Percentiles rank a stretch among this genome's conserved stretches.
Conservation (phyloP, 2,888 invertebrate genomes). For the Pantelozetes paolii region DNA sequence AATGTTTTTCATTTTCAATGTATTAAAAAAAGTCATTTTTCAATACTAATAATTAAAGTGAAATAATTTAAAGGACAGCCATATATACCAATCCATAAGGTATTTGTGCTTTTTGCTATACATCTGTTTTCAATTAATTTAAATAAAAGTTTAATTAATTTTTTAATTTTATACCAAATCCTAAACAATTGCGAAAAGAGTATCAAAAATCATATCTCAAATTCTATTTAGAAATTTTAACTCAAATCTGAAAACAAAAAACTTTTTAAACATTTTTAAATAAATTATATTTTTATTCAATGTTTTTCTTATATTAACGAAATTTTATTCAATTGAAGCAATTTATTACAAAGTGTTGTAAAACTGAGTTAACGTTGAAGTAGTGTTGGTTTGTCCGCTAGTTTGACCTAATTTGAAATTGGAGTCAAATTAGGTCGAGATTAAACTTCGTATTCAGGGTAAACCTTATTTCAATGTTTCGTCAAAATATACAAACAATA, state of each 20-base stretch:
- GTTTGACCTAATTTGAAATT: background rate
- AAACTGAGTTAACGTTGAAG: background rate
- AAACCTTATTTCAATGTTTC: too few relatives aligned
- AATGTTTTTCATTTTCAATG: too few relatives aligned
- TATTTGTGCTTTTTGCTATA: background rate
- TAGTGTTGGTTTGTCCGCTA: conserved; percentile 1
- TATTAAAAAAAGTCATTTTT: too few relatives aligned
- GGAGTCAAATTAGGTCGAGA: background rate
- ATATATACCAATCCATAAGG: background rate
- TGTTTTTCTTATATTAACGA: too few relatives aligned
- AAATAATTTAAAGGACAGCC: background rate
- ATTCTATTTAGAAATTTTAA: too few relatives aligned
- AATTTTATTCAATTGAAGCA: background rate
- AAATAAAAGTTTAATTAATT: background rate
- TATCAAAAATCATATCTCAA: too few relatives aligned
- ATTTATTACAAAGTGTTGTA: background rate
- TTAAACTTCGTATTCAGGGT: background rate
- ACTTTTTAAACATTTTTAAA: background rate
- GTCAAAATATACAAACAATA: too few relatives aligned
- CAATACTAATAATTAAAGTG: background rate
- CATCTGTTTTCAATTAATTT: background rate
- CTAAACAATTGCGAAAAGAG: background rate
- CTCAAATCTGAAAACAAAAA: background rate
- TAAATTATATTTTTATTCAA: too few relatives aligned
- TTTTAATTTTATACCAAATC: background rate